These are phyloP conservation scores for Phrynosoma blainvillii DNA, from an alignment of 2,113 vertebrate genomes.

Conservation along the genomic window DNA sequence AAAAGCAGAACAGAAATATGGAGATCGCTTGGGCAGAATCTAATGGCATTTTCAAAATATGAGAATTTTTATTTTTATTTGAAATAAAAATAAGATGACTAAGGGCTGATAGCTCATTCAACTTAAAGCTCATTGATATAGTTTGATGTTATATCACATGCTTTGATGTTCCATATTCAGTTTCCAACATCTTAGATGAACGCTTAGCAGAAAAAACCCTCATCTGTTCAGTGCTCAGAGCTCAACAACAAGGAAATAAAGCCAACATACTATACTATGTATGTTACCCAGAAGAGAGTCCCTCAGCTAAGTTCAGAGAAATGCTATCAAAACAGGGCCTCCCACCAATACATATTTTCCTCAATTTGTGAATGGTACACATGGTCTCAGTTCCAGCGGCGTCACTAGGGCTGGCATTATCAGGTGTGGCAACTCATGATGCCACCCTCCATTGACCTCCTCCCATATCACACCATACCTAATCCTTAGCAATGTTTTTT, in stretches of 20 bases:
- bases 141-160: background rate
- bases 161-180: background rate
- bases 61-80: background rate
- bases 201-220: background rate
- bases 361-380: background rate
- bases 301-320: background rate
- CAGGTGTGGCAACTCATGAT: no score
- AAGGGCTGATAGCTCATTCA: background rate
- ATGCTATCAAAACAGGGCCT: background rate
- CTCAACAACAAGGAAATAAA: background rate
- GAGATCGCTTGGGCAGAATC: background rate
- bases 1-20: background rate
- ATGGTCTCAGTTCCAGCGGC: no score
- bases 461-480: no score
- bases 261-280: background rate
- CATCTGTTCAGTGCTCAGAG: background rate
- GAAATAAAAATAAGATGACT: background rate
- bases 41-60: background rate
- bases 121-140: background rate
- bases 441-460: no score
- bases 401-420: no score
- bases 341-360: no score
- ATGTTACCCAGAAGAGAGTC: background rate
- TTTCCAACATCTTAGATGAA: background rate
- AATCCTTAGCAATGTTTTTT: no score